Base-by-base conservation (phyloP, 2,888 invertebrate genomes). In the Scelioninae gen. 2 region DNA sequence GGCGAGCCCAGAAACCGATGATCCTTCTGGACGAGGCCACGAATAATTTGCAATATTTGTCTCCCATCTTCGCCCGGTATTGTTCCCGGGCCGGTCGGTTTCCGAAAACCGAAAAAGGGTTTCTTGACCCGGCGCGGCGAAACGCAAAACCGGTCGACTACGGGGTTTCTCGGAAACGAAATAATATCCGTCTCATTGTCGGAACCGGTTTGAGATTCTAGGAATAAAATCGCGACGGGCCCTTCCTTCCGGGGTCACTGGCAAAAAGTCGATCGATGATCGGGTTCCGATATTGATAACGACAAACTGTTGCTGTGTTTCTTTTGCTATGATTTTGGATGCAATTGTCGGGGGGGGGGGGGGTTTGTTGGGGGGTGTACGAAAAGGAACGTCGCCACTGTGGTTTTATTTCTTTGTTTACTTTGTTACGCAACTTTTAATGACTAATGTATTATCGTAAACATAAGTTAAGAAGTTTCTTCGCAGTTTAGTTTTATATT, bases 11-110 rank as follows among this genome's bases (percentile, higher is more conserved):
- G 37, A 52, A 60, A 33, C 41, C 2, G 0, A 58, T 13, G 22
- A 55, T 13, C 18, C 45, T 33, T 9, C 16, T 28, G 19, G 28
- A 18, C 28, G 46, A 53, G 33, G 15, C 57, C 33, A 68, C 57
- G 43, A 58, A 68, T 73, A 53, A 73, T 73, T 73, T 73, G 73
- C 73, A 68, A 68, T 70, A 57, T 74, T 55, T 74, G 68, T 64
- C 63, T 67, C 33, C 48, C 41, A 43, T 37, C 18, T 18, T 69
- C 58, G 64, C 57, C 63, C 60, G 53, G 53, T 53, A 57, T 48
- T 43, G 46, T 58, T 67, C 63, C 43, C 63, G 57, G 57, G 52
- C 52, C 58, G 52, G n/a, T 52, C 50, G 48, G 31, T 50, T 72
- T 53, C 55, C 61, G 48, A 37, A 65, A 67, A 57, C 50, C 31